These are phyloP conservation scores for Glossophaga mutica DNA, from an alignment of 2,797 vertebrate genomes.

Conservation along the genomic window DNA sequence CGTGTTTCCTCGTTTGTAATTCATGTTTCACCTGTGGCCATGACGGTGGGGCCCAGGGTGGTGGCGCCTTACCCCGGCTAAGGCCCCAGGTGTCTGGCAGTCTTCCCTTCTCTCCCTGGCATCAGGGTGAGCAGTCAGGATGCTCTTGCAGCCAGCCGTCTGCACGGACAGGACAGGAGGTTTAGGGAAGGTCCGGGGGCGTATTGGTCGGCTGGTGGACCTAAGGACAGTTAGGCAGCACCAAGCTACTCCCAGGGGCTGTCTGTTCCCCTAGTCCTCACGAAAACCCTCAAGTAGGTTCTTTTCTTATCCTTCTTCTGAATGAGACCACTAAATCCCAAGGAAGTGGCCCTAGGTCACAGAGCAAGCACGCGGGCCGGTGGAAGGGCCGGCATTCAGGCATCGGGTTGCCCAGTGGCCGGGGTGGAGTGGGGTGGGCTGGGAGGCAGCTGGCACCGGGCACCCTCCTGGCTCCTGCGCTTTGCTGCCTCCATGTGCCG, in stretches of 20 bases:
- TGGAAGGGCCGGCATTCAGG: background rate
- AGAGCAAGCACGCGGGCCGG: fast-evolving
- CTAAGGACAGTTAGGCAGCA: background rate
- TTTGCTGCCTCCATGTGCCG: background rate
- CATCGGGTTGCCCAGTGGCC: background rate
- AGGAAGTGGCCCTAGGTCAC: background rate
- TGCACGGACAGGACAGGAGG: background rate
- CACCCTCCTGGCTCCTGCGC: background rate
- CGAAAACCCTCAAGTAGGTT: background rate
- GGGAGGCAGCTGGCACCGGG: background rate
- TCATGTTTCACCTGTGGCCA: fast-evolving
- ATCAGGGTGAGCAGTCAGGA: background rate
- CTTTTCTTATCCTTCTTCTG: background rate
- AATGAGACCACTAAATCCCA: too few relatives aligned
- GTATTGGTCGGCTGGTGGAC: background rate
- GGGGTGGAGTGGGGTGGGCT: too few relatives aligned
- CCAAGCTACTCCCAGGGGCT: background rate
- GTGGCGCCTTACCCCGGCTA: background rate
- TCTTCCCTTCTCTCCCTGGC: background rate
- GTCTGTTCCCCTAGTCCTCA: background rate
- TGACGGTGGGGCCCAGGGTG: fast-evolving
- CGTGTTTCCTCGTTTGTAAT: background rate
- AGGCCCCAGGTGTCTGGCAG: background rate
- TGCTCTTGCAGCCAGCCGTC: background rate
- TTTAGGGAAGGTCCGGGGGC: background rate